Percentiles rank a stretch among this genome's conserved stretches.
These are phyloP conservation scores for Chloroceryle aenea DNA, from an alignment of 2,113 vertebrate species.

Conservation along the genomic window DNA sequence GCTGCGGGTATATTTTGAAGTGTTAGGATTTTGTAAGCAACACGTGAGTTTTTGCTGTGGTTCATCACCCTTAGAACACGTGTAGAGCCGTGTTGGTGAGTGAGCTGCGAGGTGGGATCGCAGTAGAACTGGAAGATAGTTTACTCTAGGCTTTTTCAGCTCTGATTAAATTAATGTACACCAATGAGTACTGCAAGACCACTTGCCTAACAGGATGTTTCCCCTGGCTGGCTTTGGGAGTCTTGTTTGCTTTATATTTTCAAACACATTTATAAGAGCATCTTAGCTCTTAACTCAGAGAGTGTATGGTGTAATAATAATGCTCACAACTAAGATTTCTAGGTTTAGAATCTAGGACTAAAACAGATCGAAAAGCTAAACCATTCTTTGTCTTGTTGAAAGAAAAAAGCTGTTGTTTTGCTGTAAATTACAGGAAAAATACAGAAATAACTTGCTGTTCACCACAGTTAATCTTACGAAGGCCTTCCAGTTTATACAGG, in stretches of 20 bases:
- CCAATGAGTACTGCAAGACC: not conserved
- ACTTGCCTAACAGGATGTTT: not conserved
- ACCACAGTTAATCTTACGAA: not conserved
- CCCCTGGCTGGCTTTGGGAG: not conserved
- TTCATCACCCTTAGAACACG: not conserved
- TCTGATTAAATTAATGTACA: not conserved
- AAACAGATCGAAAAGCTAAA: not conserved
- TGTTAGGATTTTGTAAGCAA: not conserved
- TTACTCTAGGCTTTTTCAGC: not conserved
- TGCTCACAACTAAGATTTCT: not conserved
- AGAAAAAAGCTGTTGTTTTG: not conserved
- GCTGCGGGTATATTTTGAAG: not conserved
- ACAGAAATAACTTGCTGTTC: not conserved
- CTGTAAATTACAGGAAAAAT: not conserved
- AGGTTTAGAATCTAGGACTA: not conserved
- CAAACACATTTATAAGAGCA: not conserved
- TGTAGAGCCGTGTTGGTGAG: not conserved
- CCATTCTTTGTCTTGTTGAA: not conserved
- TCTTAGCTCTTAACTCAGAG: not conserved
- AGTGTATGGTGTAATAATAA: rapidly evolving
- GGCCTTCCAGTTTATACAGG: not conserved
- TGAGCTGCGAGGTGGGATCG: not conserved
- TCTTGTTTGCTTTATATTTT: not conserved
- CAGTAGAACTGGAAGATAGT: not conserved
- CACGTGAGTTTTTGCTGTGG: not conserved